Base-by-base conservation (phyloP, 2,888 invertebrate species). In the Caenorhabditis sp. region DNA sequence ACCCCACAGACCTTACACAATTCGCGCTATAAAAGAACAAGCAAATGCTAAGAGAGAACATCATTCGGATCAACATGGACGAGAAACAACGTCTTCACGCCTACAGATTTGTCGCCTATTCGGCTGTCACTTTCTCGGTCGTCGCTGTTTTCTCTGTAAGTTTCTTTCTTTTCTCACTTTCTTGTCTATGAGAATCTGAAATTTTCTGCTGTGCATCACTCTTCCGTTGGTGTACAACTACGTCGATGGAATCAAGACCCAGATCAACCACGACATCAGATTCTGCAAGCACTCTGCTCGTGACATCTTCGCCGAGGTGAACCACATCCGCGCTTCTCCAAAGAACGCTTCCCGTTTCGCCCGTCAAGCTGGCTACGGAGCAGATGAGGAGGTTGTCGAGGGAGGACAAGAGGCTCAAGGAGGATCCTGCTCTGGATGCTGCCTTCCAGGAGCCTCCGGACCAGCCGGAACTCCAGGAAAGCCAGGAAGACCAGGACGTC, bases 81-180 rank as follows among this genome's bases (percentile, higher is more conserved):
- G 61, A 63, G 61, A 63, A 63, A 63, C 61, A 63, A 63, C 61
- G 61, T 14, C 61, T 63, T 44, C 41, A 85, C 24, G 86, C 86
- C 22, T 86, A 85, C 54, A 80, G 86, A 31, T 85, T 86, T 49
- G 85, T 86, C 35, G 86, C 86, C 82, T 86, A 86, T 58, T 82
- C 86, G 74, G 86, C 86, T 47, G 86, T 86, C 49, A 86, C 86
- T 22, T 86, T 85, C 72, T 86, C 86, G 14, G 85, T 83, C 28
- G 86, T 86, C 28, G 86, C 86, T n/a, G 85, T 86, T 47, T 74
- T 86, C 56, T 83, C 85, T 51, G 86, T 86, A 22, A 75, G 70
- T n/a, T 47, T 49, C n/a, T 47, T 12, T 26, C 4, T 49, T n/a
- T 12, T 10, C 12, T 26, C n/a, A n/a, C n/a, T n/a, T n/a, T n/a